Evolutionary conservation across 2,113 vertebrate genomes (phyloP).

Genomic region (Oryzias celebensis): DNA sequence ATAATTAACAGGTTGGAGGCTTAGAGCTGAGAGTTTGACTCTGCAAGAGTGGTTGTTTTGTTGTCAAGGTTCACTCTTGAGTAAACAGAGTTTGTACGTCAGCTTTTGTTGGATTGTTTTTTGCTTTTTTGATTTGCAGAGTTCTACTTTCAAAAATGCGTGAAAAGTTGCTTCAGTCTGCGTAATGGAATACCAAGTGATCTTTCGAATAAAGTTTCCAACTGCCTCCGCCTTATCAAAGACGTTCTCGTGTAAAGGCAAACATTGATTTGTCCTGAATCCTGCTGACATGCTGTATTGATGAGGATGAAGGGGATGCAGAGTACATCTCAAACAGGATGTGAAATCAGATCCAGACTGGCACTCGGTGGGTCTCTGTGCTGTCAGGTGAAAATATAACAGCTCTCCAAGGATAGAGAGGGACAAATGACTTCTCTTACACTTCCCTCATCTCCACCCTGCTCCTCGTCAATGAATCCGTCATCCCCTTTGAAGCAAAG

Average conservation of each 20-base stretch:
- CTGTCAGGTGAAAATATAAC: conserved; percentile 23
- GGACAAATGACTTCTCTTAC: conserved; percentile 26
- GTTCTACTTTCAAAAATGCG: background rate
- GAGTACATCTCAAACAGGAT: conserved; percentile 24
- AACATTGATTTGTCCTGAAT: conserved; percentile 52
- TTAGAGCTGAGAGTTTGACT: conserved; percentile 6
- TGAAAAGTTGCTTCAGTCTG: background rate
- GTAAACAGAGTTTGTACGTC: conserved; percentile 3
- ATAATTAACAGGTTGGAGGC: conserved; percentile 11
- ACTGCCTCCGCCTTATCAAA: conserved; percentile 32
- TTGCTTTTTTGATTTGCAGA: too few species aligned
- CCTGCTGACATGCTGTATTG: conserved; percentile 44
- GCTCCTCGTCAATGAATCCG: conserved; percentile 6
- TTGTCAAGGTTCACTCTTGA: conserved; percentile 19
- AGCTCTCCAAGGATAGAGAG: conserved; percentile 14
- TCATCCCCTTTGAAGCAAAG: conserved; percentile 5
- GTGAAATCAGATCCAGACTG: conserved; percentile 27
- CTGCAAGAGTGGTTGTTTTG: conserved; percentile 7
- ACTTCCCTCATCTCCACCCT: background rate
- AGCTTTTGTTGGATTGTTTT: conserved; percentile 5
- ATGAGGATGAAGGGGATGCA: conserved; percentile 40
- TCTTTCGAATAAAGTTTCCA: conserved; percentile 1
- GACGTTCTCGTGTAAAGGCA: conserved; percentile 32
- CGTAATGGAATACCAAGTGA: conserved; percentile 4
- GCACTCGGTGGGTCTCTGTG: conserved; percentile 18